These are phyloP conservation scores for Colletes collaris DNA, from an alignment of 2,888 invertebrate species.

Conservation along the genomic window DNA sequence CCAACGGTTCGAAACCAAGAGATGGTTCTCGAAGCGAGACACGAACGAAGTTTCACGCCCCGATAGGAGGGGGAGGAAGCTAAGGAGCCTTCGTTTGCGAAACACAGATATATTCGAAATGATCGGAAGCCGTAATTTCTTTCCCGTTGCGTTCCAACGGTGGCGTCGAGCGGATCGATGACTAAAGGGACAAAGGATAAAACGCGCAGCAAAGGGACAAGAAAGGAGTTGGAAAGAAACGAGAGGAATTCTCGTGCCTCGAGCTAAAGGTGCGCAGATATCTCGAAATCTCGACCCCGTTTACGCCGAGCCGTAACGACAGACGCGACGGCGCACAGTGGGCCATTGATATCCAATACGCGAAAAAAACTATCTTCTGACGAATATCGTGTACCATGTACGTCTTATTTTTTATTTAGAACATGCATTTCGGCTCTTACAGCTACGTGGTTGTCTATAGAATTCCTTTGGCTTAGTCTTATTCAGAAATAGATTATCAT, in stretches of 20 bases:
- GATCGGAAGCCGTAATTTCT: slow-evolving; percentile 35
- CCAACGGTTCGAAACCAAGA: no score
- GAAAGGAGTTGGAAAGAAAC: slow-evolving; percentile 40
- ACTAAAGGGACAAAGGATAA: no score
- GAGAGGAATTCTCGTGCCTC: slow-evolving; percentile 27
- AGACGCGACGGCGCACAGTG: background rate
- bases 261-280: slow-evolving; percentile 37
- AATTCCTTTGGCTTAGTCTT: no score
- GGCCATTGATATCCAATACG: no score
- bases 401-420: no score
- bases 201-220: slow-evolving; percentile 1
- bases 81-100: background rate
- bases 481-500: no score
- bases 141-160: background rate
- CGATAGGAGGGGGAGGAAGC: background rate
- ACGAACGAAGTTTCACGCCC: no score
- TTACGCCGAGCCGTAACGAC: slow-evolving; percentile 22
- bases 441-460: no score
- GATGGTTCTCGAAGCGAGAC: no score
- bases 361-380: no score
- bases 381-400: no score
- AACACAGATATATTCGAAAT: background rate
- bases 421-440: no score
- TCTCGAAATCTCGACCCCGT: slow-evolving; percentile 16
- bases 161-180: slow-evolving; percentile 4